Evolutionary conservation across 1,140 invertebrate genomes (phyloP), one percentile per base, ranked within the genome.

Genomic region (Conus ventricosus): DNA sequence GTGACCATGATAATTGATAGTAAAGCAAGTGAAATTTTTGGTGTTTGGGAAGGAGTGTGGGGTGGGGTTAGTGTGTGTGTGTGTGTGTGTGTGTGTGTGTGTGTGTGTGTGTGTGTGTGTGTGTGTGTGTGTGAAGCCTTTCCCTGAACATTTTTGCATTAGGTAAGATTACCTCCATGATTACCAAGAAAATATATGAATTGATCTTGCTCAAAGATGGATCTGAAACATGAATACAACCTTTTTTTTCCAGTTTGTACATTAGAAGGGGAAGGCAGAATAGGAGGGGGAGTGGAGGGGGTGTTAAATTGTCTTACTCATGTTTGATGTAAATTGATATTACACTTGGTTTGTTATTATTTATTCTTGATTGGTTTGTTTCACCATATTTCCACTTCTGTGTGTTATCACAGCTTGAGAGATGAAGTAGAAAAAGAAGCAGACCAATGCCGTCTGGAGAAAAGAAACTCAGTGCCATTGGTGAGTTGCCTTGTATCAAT

Each of bases 381-480:
- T 23, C 10, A 6, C 5, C 7, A 78, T 15, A 39, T 15, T 39
- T 51, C 11, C 10, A 6, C 57, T 13, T 84, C 10, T 84, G n/a
- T 84, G 20, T 63, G 55, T 80, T 11, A 39, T 39, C 13, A 17
- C 55, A 63, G 82, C 54, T 76, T 55, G 8, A 87, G 23, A n/a
- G n/a, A 87, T n/a, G 39, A 78, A 80, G 85, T 87, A 55, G 75
- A 87, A 17, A 5, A 78, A 51, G 11, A 78, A 54, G 20, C 23
- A 78, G 11, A 67, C 39, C 27, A 57, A 87, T 87, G 85, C 85
- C 85, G 25, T 39, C 85, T 5, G 85, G 85, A 87, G 54, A 17
- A 78, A 87, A 53, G 25, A 80, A 87, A 55, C 10, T 87, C 25
- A 87, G 75, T 80, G 85, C 85, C 85, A 51, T 87, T 57, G 85